Conservation (phyloP, 37 sponge, comb jelly and placozoan genomes). For the Halisarca cf. caerulea region DNA sequence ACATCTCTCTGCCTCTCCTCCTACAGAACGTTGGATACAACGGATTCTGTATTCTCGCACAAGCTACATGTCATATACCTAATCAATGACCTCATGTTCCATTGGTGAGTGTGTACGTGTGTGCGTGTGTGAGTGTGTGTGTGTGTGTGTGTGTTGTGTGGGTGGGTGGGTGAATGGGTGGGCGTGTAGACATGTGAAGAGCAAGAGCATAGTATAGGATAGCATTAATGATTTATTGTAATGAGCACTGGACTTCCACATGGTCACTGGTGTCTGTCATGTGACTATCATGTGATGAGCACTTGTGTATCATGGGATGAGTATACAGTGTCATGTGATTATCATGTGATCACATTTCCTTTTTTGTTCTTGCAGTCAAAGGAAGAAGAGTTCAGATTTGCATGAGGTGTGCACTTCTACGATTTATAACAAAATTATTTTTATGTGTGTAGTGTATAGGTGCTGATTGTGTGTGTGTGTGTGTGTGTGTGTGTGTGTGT, state of each 20-base stretch:
- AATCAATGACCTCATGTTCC: conserved; percentile 93
- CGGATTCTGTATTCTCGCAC: conserved; percentile 61
- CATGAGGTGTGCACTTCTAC: background rate
- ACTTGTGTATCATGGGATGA: background rate
- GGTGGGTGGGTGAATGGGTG: background rate
- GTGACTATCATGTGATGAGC: background rate
- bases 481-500: too few species aligned
- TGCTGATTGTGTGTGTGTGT: too few species aligned
- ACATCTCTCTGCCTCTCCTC: too few species aligned
- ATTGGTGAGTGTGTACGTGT: conserved; percentile 74
- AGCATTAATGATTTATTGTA: background rate
- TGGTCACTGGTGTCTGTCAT: background rate
- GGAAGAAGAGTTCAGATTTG: conserved; percentile 4
- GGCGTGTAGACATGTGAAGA: background rate
- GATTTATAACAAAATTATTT: background rate
- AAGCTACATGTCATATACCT: conserved; percentile 93
- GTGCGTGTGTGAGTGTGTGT: background rate
- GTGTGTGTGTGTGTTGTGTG: background rate
- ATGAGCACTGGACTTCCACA: background rate
- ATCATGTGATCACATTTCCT: background rate
- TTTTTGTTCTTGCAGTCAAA: background rate
- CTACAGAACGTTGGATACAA: conserved; percentile 50
- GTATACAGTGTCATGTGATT: too few species aligned
- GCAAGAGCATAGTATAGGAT: background rate
- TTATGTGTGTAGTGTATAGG: too few species aligned